Conservation (phyloP, 2,113 vertebrate species). For the Larimichthys crocea region DNA sequence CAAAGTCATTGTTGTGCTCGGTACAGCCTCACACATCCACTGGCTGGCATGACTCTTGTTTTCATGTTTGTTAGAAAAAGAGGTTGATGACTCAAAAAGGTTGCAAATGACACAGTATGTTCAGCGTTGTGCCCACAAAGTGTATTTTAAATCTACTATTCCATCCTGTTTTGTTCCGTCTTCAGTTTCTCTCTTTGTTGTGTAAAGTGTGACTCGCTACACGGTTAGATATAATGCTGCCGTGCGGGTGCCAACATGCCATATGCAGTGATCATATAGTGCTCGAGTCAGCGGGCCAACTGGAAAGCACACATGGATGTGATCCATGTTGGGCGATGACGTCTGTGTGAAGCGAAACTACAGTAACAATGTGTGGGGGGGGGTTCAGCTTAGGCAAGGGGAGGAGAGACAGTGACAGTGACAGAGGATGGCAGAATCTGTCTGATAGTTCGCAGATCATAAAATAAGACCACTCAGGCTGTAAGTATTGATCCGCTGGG, state of each 20-base stretch:
- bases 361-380: conserved; percentile 21
- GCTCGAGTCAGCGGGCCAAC: not conserved
- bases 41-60: not conserved
- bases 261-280: conserved; percentile 13
- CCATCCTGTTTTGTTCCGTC: conserved; percentile 48
- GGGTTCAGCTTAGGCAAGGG: not conserved
- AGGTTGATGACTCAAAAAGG: conserved; percentile 22
- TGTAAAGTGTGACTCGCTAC: conserved; percentile 50
- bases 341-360: conserved; percentile 6
- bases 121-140: conserved; percentile 6
- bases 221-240: not conserved
- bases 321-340: conserved; percentile 9
- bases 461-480: conserved; percentile 64
- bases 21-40: not conserved
- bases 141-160: conserved; percentile 28
- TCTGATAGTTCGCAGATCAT: conserved; percentile 37
- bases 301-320: conserved; percentile 14
- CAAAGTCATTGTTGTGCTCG: not conserved
- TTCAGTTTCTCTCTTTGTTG: not conserved
- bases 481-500: conserved; percentile 65
- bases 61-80: not conserved
- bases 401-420: conserved; percentile 1
- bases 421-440: conserved; percentile 27
- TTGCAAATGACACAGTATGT: not conserved
- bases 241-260: not conserved